Conservation (phyloP, 2,113 vertebrate genomes). For the Lucifuga dentata region DNA sequence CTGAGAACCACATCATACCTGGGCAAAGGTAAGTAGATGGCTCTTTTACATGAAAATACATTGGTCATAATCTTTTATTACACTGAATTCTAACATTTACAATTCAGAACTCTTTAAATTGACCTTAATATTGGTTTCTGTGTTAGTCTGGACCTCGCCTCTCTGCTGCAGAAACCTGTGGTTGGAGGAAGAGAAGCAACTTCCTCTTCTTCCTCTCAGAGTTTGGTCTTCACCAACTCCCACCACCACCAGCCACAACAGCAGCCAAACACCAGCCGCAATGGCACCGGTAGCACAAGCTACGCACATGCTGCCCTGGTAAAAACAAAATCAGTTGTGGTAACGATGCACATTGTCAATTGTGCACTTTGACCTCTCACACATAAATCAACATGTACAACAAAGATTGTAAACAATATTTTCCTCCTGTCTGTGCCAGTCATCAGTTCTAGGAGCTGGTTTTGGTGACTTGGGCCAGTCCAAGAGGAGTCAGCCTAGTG, state of each 20-base stretch:
- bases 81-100: too few relatives aligned
- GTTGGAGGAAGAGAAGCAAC: constrained; percentile 81
- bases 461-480: constrained; percentile 91
- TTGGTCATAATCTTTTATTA: too few relatives aligned
- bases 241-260: constrained; percentile 81
- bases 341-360: too few relatives aligned
- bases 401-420: not conserved
- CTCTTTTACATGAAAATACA: not conserved
- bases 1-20: constrained; percentile 88
- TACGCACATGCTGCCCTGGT: constrained; percentile 89
- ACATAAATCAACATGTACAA: not conserved
- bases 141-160: constrained; percentile 88
- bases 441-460: constrained; percentile 92
- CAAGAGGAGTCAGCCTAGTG: constrained; percentile 69
- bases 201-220: constrained; percentile 87
- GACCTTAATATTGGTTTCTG: not conserved
- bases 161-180: constrained; percentile 91
- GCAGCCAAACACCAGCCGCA: constrained; percentile 76
- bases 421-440: constrained; percentile 76
- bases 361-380: not conserved
- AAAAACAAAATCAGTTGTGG: constrained; percentile 17
- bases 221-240: constrained; percentile 96
- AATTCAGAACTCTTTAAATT: not conserved
- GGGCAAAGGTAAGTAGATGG: constrained; percentile 86
- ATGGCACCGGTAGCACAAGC: constrained; percentile 83